Base-by-base conservation (phyloP, 2,113 vertebrate genomes). In the Anthoscopus minutus region DNA sequence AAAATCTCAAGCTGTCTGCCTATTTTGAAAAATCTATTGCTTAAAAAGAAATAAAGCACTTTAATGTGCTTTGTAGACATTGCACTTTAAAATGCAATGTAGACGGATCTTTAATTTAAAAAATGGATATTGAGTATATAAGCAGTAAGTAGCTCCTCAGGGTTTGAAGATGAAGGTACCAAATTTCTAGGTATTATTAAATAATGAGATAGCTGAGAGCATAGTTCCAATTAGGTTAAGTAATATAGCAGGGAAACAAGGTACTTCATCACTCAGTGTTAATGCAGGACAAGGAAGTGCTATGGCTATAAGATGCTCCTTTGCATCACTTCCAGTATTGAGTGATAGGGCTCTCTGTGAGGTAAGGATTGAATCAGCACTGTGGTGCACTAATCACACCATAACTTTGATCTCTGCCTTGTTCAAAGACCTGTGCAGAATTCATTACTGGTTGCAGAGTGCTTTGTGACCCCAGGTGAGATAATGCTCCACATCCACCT, bases 111-210 rank as follows among this genome's bases (percentile, higher is more conserved):
- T 91, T 79, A 73, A 56, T 61, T 64, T 77, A 28, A 92, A 74
- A 86, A 78, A 72, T 31, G 30, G 50, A 76, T 74, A 69, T 22
- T 64, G 60, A 86, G 21, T 47, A n/a, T 81, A n/a, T 28, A 74
- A 47, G 13, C 40, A 56, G 22, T 84, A 86, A 79, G 71, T 89
- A 90, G 82, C 47, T 82, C 42, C 24, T 67, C 27, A 35, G 45
- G 25, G 13, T 83, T 85, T 77, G 69, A 88, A 92, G 60, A 92
- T 53, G 58, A 77, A 92, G 24, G 47, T 80, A 64, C 47, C 15
- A 61, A 73, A 89, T 77, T 64, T 81, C 70, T 82, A 30, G 16
- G 13, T 71, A 73, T 94, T 88, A 86, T 87, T 94, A 92, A 95
- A 50, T 92, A 77, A 95, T 82, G 62, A 92, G 73, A 42, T 60